Evolutionary conservation across 2,113 vertebrate genomes (phyloP).

Genomic region (Sardina pilchardus): DNA sequence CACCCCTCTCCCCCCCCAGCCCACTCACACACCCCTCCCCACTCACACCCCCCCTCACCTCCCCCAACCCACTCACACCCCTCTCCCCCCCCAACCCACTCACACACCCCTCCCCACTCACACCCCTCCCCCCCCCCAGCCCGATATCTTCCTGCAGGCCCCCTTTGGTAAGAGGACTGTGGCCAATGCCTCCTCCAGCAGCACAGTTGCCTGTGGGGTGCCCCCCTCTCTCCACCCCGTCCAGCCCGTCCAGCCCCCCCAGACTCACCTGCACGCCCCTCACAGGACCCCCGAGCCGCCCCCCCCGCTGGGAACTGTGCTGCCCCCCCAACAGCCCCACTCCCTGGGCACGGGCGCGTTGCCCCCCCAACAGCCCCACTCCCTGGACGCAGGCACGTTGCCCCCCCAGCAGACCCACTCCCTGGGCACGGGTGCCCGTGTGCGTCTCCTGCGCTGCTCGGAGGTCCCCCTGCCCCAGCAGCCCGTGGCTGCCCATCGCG

Average conservation of each 20-base stretch:
- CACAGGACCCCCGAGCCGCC: neutral
- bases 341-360: neutral
- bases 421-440: constrained; percentile 36
- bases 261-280: constrained; percentile 7
- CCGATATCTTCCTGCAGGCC: constrained; percentile 86
- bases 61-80: neutral
- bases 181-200: constrained; percentile 52
- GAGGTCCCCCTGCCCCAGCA: constrained; percentile 73
- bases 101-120: neutral
- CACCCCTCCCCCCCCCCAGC: constrained; percentile 60
- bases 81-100: constrained; percentile 34
- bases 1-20: neutral
- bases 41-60: neutral
- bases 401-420: neutral
- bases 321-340: neutral
- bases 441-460: constrained; percentile 74
- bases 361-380: neutral
- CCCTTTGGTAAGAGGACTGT: constrained; percentile 84
- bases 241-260: neutral
- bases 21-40: neutral
- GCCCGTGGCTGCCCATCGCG: constrained; percentile 88
- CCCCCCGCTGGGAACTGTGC: neutral
- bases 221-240: neutral
- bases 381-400: neutral
- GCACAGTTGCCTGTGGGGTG: neutral